Evolutionary conservation across 2,113 vertebrate species (phyloP).

Genomic region (Channa maculata): DNA sequence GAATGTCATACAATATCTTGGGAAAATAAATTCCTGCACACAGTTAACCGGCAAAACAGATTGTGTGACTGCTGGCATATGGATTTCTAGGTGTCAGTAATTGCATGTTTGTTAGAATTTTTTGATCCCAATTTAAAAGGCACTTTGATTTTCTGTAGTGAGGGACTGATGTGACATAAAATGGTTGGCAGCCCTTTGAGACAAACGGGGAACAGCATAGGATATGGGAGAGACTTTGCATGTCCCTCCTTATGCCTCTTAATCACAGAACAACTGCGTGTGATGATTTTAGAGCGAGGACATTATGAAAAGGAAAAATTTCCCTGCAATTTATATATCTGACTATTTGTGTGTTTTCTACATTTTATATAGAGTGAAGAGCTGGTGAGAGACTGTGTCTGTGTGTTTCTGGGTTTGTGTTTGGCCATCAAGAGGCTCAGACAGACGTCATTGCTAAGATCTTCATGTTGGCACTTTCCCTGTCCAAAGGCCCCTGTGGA

Average conservation of each 20-base stretch:
- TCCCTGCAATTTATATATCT: not conserved
- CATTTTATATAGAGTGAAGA: not conserved
- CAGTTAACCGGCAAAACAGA: not conserved
- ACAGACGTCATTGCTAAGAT: conserved; percentile 15
- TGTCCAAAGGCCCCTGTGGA: not conserved
- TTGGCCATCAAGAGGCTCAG: not conserved
- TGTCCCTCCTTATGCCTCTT: conserved; percentile 30
- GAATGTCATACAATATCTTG: conserved; percentile 48
- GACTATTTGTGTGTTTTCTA: conserved; percentile 1
- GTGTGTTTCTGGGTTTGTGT: not conserved
- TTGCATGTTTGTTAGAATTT: conserved; percentile 40
- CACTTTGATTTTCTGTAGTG: conserved; percentile 38
- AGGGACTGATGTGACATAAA: conserved; percentile 47
- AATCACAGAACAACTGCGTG: conserved; percentile 52
- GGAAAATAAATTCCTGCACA: conserved; percentile 39
- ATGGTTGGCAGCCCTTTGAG: conserved; percentile 26
- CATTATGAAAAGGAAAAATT: not conserved
- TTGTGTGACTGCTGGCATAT: conserved; percentile 12
- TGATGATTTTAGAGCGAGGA: conserved; percentile 42
- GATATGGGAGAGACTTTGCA: conserved; percentile 24
- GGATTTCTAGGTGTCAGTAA: conserved; percentile 29
- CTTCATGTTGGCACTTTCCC: conserved; percentile 29
- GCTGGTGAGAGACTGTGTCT: not conserved
- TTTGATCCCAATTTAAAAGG: conserved; percentile 47
- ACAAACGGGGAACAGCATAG: conserved; percentile 3